Evolutionary conservation across 1,140 invertebrate species (phyloP).

Genomic region (Drosophila watanabei): DNA sequence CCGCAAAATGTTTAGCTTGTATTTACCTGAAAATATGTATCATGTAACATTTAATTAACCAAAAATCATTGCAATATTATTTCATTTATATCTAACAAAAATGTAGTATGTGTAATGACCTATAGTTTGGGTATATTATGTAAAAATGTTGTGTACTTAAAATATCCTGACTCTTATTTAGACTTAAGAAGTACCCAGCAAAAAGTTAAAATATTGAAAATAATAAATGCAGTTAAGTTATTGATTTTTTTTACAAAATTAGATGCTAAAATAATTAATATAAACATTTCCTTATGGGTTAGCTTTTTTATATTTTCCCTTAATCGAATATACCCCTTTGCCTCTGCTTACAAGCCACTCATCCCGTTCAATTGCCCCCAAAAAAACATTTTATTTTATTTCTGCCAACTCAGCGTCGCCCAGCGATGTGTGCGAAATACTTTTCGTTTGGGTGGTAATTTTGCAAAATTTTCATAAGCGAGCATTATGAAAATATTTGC

Average conservation of each 20-base stretch:
- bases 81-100: conserved; percentile 1
- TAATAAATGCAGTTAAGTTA: no score
- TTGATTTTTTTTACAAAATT: not conserved
- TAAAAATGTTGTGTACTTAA: not conserved
- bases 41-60: conserved; percentile 29
- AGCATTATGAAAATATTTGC: conserved; percentile 53
- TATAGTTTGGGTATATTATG: not conserved
- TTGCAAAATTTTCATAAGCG: conserved; percentile 46
- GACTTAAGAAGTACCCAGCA: not conserved
- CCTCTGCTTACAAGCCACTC: not conserved
- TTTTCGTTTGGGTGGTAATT: conserved; percentile 29
- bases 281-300: not conserved
- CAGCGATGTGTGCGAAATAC: conserved; percentile 45
- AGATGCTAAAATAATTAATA: not conserved
- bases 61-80: conserved; percentile 17
- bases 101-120: not conserved
- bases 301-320: not conserved
- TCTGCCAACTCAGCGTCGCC: conserved; percentile 42
- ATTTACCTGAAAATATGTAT: conserved; percentile 1
- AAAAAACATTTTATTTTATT: conserved; percentile 38
- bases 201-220: not conserved
- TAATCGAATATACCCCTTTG: not conserved
- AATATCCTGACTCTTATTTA: not conserved
- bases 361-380: conserved; percentile 4
- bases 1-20: not conserved